Base-by-base conservation (phyloP, 2,113 vertebrate genomes). In the Ancistrus triradiatus region DNA sequence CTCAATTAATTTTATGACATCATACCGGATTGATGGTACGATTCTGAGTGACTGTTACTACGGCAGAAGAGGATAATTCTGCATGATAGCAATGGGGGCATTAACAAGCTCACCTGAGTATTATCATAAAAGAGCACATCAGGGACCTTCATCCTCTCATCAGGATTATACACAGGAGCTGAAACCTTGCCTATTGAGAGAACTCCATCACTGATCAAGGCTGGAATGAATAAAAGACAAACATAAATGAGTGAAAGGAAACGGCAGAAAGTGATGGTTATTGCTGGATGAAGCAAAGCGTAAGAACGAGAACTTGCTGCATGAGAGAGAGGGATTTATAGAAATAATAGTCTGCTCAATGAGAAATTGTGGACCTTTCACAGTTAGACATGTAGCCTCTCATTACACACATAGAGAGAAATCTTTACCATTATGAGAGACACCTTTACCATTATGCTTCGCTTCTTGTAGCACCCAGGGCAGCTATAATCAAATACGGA, bases 71-170 rank as follows among this genome's bases (percentile, higher is more conserved):
- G 19, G n/a, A 17, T 14, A 50, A 19, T 13, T 1, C 33, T 63
- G 35, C 1, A 8, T 13, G 13, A 44, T 17, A 40, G 4, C 25
- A 50, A 59, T 28, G 31, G 17, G n/a, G 5, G 2, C 13, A 18
- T 24, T 72, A 19, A 63, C 14, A 47, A 15, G 46, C 59, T 87
- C 79, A 99, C 96, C 89, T 99, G 96, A 4, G 85, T 33, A 27
- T 99, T 99, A 75, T 99, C 91, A 65, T 98, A 99, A 80, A 99
- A 99, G 7, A 99, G 89, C 46, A 97, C 92, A 35, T 99, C 93
- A 17, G 95, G 95, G 37, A 98, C 89, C 83, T 97, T 98, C 87
- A 95, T 93, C 70, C 89, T 96, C 75, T 93, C 90, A 0, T 74
- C 33, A 7, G 93, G 63, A n/a, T 77, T 87, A 73, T 86, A 90